Conservation (phyloP, 2,888 invertebrate species). For the Leucoma salicis region DNA sequence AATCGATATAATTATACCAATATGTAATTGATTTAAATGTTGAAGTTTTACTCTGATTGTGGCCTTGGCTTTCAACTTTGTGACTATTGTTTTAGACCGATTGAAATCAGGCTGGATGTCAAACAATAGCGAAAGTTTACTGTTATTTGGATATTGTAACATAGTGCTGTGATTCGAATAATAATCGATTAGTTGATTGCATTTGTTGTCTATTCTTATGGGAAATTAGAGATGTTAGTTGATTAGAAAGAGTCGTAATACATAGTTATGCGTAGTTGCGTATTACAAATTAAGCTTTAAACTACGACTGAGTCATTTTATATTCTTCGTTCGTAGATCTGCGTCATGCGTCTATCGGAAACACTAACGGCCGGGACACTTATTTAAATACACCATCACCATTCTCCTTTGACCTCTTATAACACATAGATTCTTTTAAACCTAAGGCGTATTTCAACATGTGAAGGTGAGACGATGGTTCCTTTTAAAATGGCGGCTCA, state of each 20-base stretch:
- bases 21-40: conserved; percentile 45
- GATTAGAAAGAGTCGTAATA: conserved; percentile 25
- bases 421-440: conserved; percentile 22
- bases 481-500: conserved; percentile 19
- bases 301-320: conserved; percentile 49
- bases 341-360: conserved; percentile 77
- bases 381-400: conserved; percentile 55
- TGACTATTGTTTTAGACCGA: conserved; percentile 14
- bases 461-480: conserved; percentile 31
- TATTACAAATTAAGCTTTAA: conserved; percentile 8
- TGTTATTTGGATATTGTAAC: conserved; percentile 10
- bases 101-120: conserved; percentile 25
- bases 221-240: conserved; percentile 23
- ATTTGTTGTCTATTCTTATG: too few relatives aligned
- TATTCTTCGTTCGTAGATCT: conserved; percentile 60
- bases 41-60: conserved; percentile 16
- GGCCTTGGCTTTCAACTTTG: conserved; percentile 10
- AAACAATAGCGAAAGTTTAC: conserved; percentile 35
- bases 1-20: conserved; percentile 45
- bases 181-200: too few relatives aligned
- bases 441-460: conserved; percentile 3
- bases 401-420: conserved; percentile 22
- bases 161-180: too few relatives aligned
- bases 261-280: conserved; percentile 12
- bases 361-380: conserved; percentile 64